Conservation (phyloP, 2,113 vertebrate species). For the Trichomycterus rosablanca region DNA sequence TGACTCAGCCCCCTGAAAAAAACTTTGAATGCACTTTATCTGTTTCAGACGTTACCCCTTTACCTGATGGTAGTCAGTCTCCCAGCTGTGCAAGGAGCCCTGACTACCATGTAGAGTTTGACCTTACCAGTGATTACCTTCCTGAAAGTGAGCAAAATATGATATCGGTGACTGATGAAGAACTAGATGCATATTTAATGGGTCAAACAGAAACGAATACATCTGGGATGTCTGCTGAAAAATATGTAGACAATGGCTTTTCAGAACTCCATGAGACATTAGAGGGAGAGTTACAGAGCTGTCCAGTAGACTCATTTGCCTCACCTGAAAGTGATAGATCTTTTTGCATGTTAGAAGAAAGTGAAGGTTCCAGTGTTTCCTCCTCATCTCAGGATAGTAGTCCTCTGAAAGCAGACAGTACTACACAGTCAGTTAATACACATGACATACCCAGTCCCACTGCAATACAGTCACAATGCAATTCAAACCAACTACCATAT, state of each 20-base stretch:
- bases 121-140: constrained; percentile 62
- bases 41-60: constrained; percentile 39
- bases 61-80: constrained; percentile 29
- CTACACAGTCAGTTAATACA: constrained; percentile 16
- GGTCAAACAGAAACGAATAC: constrained; percentile 60
- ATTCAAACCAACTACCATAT: constrained; percentile 52
- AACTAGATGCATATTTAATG: constrained; percentile 86
- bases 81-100: constrained; percentile 48
- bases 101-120: constrained; percentile 56
- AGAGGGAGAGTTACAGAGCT: constrained; percentile 48
- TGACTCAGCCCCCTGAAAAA: constrained; percentile 19
- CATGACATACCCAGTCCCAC: constrained; percentile 42
- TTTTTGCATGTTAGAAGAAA: constrained; percentile 40
- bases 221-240: constrained; percentile 32
- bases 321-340: constrained; percentile 59
- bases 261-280: constrained; percentile 40
- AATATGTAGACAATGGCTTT: constrained; percentile 36
- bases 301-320: constrained; percentile 38
- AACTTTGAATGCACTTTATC: constrained; percentile 37
- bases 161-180: constrained; percentile 79
- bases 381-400: constrained; percentile 48
- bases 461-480: constrained; percentile 48
- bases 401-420: constrained; percentile 49
- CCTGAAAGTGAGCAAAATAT: constrained; percentile 71
- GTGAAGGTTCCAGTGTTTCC: constrained; percentile 37